These are phyloP conservation scores for Ceratina australensis DNA, from an alignment of 1,140 invertebrate species.

Conservation along the genomic window DNA sequence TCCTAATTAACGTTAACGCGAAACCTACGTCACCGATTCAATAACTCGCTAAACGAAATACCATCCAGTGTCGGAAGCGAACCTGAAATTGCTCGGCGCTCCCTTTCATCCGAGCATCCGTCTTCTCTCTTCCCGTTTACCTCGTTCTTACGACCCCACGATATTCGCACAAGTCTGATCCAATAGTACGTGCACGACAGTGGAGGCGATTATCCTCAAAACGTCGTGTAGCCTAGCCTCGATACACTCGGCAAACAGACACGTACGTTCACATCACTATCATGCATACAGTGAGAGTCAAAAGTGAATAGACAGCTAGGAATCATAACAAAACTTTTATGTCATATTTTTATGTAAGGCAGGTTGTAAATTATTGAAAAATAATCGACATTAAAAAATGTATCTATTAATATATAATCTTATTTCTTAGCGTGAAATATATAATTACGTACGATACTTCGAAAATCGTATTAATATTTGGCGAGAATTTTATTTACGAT, in stretches of 20 bases:
- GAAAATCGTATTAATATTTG: too few species aligned
- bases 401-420: too few species aligned
- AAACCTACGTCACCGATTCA: background rate
- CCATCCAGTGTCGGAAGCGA: conserved; percentile 14
- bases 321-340: too few species aligned
- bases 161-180: conserved; percentile 36
- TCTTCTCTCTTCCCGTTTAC: background rate
- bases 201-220: conserved; percentile 49
- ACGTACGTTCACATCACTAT: background rate
- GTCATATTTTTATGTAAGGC: too few species aligned
- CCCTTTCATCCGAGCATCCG: conserved; percentile 10
- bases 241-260: background rate
- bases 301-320: too few species aligned
- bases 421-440: too few species aligned
- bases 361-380: too few species aligned
- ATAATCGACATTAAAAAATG: too few species aligned
- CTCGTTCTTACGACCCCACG: conserved; percentile 32
- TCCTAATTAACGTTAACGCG: conserved; percentile 4
- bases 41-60: conserved; percentile 29
- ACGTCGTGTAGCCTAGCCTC: conserved; percentile 14
- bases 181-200: conserved; percentile 41
- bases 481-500: too few species aligned
- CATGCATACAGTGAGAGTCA: background rate
- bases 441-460: too few species aligned
- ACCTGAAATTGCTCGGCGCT: conserved; percentile 13